phyloP scores from a whole-genome alignment of 2,113 vertebrate genomes.

The Lophius piscatorius region DNA sequence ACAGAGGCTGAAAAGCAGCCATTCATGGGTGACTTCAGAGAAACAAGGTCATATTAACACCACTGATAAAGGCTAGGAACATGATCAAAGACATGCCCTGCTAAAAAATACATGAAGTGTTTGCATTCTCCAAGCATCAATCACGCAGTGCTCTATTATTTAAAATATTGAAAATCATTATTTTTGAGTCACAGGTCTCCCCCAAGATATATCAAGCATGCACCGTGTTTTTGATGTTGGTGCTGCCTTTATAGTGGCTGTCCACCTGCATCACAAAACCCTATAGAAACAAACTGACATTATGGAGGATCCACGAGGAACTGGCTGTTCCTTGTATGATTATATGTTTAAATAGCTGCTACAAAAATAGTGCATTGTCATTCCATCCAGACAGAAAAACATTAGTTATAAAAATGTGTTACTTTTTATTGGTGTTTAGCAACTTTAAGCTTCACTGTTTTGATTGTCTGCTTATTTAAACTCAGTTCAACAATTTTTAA shows the following conservation, averaged over 20 bases:
- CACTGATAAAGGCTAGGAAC: conserved; percentile 44
- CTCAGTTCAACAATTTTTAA: not conserved
- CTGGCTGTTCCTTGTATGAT: not conserved
- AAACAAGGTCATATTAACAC: conserved; percentile 66
- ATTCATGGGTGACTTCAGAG: conserved; percentile 65
- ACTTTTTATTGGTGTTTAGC: too few species aligned
- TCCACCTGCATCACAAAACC: conserved; percentile 8
- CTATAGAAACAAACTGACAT: not conserved
- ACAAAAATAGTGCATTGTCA: not conserved
- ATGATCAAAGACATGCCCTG: conserved; percentile 41
- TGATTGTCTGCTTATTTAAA: not conserved
- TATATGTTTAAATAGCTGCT: not conserved
- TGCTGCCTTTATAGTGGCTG: not conserved
- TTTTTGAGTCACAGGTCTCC: conserved; percentile 9
- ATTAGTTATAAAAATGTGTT: too few species aligned
- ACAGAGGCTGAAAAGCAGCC: conserved; percentile 62
- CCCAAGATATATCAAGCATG: conserved; percentile 16
- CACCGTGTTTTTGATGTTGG: conserved; percentile 4
- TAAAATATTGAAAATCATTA: conserved; percentile 33
- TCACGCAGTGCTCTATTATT: conserved; percentile 29
- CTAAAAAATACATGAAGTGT: conserved; percentile 19
- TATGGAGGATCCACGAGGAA: not conserved
- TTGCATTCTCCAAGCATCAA: conserved; percentile 28
- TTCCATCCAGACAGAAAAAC: not conserved
- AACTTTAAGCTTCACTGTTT: too few species aligned